Evolutionary conservation across 1,140 invertebrate species (phyloP), one percentile per base, ranked within the genome.

Genomic region (Drosophila orena): DNA sequence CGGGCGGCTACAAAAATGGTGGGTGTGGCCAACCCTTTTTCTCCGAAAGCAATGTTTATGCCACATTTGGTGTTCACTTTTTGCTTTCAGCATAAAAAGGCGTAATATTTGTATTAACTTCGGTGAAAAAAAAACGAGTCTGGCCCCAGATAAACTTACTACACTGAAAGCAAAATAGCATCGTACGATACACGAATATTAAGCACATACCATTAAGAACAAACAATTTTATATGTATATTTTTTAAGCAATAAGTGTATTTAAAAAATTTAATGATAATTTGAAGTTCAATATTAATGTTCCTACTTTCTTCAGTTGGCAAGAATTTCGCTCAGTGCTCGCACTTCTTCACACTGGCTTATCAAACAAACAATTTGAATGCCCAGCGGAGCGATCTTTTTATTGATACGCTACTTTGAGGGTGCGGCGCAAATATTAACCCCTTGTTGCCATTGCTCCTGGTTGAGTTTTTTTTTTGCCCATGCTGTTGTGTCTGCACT

Each of bases 361-460:
- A 77, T 77, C 74, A 77, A 70, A 77, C 64, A 69, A 71, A 77
- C 64, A 74, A 74, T 77, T 77, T 49, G 27, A 72, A 79, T 84
- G 79, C 83, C 83, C 83, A 83, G 76, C 75, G 76, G 83, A 83
- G 76, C 84, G 57, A 86, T 86, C 50, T 88, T 81, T 86, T 86
- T 88, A 86, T 86, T 86, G 83, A 86, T 79, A 86, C 61, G 65
- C 65, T 40, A 75, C 54, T 49, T 77, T 47, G 50, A 72, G 56
- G 58, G 77, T 71, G 72, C 17, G 44, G 27, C 38, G 27, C 38
- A 44, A 61, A 59, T 69, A 64, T 75, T 83, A 68, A 86, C 77
- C 81, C 81, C 81, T 85, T 77, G 35, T 61, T 44, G 53, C 49
- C 49, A 47, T 40, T 53, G 40, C 59, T 75, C 20, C 72, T 60